These are phyloP conservation scores for Diacarnus erythraeanus DNA, from an alignment of 37 sponge, comb jelly and placozoan genomes.

Conservation along the genomic window DNA sequence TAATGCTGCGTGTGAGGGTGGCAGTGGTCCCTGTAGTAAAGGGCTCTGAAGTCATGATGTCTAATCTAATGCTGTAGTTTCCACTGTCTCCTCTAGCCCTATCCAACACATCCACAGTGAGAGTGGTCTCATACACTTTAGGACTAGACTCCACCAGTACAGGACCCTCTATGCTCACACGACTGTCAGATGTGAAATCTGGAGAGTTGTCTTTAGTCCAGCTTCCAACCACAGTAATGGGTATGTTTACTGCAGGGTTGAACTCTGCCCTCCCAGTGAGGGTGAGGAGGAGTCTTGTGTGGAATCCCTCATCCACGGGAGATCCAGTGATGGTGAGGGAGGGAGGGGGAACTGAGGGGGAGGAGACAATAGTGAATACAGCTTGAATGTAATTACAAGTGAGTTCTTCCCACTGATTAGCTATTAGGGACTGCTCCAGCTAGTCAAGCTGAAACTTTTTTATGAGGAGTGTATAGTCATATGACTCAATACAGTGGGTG, in stretches of 20 bases:
- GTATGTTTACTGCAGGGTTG: constrained; percentile 10
- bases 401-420: too few species aligned
- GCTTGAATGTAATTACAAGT: too few species aligned
- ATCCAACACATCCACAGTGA: background rate
- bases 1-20: background rate
- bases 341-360: too few species aligned
- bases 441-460: too few species aligned
- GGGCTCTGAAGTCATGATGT: background rate
- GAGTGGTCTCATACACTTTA: background rate
- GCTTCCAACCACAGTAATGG: background rate
- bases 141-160: background rate
- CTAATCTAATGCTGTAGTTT: background rate
- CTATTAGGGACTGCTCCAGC: too few species aligned
- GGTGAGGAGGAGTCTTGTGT: constrained; percentile 13
- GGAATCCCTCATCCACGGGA: constrained; percentile 22
- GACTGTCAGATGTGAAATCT: background rate
- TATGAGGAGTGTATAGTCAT: too few species aligned
- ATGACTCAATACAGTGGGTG: too few species aligned
- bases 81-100: background rate
- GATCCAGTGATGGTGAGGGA: background rate
- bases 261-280: background rate
- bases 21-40: background rate
- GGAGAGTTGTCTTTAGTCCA: constrained; percentile 5
- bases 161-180: background rate
- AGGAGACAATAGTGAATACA: too few species aligned